A percentile compares a stretch with the other conserved stretches of the same genome.
Evolutionary conservation across 2,797 vertebrate genomes (phyloP).

Genomic region (Sebastes vulpes): DNA sequence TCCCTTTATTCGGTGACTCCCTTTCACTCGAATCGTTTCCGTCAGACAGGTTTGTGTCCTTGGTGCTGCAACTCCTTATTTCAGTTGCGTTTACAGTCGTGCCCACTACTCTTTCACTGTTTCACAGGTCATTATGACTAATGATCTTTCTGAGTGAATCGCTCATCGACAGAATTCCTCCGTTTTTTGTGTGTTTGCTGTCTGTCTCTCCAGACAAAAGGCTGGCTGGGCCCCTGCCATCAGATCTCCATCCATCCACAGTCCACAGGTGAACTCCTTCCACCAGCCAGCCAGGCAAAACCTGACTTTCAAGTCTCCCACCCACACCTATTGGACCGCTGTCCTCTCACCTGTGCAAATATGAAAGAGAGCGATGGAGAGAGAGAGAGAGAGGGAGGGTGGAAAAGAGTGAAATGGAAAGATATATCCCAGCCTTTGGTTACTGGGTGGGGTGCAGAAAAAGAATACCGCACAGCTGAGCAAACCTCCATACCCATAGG

Average conservation of each 20-base stretch:
- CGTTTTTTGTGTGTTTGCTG: constrained; percentile 61
- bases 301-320: constrained; percentile 86
- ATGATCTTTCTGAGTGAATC: constrained; percentile 28
- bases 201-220: constrained; percentile 77
- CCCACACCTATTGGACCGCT: constrained; percentile 71
- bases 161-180: constrained; percentile 27
- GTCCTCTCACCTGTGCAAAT: constrained; percentile 85
- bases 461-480: constrained; percentile 87
- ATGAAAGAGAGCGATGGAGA: constrained; percentile 50
- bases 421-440: constrained; percentile 77
- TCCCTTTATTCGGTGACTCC: constrained; percentile 13
- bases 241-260: constrained; percentile 64
- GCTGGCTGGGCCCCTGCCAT: constrained; percentile 54
- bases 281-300: constrained; percentile 82
- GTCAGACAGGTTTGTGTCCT: constrained; percentile 13
- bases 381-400: constrained; percentile 33
- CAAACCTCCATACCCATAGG: constrained; percentile 84
- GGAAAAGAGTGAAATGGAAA: constrained; percentile 72
- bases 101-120: background rate
- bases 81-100: background rate
- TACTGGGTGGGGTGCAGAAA: constrained; percentile 81
- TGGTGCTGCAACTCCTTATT: background rate
- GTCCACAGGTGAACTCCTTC: constrained; percentile 66
- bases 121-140: constrained; percentile 18
- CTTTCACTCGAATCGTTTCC: background rate